Evolutionary conservation across 2,888 invertebrate genomes (phyloP).

Genomic region (Drymonia ruficornis): DNA sequence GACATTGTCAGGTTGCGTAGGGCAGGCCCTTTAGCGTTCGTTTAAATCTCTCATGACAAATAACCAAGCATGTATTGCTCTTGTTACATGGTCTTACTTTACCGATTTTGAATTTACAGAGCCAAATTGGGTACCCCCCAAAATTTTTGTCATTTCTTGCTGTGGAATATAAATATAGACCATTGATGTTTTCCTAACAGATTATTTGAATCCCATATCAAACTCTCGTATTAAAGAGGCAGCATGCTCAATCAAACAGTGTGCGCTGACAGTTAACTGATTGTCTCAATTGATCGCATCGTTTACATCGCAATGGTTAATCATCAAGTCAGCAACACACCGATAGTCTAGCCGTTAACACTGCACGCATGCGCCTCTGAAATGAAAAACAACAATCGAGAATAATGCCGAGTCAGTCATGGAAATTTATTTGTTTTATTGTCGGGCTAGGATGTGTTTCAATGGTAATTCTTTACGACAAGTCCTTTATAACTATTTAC

Average conservation of each 20-base stretch:
- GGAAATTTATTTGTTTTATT: slow-evolving; percentile 73
- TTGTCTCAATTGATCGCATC: slow-evolving; percentile 58
- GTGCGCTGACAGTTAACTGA: slow-evolving; percentile 74
- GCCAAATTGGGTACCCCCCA: slow-evolving; percentile 10
- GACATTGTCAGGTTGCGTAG: slow-evolving; percentile 81
- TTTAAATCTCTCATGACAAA: slow-evolving; percentile 81
- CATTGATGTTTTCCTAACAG: slow-evolving; percentile 5
- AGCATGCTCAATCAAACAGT: slow-evolving; percentile 80
- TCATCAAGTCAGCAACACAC: slow-evolving; percentile 79
- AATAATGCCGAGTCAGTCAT: slow-evolving; percentile 84
- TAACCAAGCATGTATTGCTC: slow-evolving; percentile 82
- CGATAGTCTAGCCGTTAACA: slow-evolving; percentile 78
- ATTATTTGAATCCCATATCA: slow-evolving; percentile 1
- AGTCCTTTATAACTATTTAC: slow-evolving; percentile 7
- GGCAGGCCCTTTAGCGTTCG: slow-evolving; percentile 69
- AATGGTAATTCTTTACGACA: slow-evolving; percentile 41
- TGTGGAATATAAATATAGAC: slow-evolving; percentile 13
- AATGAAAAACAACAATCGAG: slow-evolving; percentile 80
- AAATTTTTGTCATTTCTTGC: slow-evolving; percentile 5
- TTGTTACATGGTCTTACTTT: slow-evolving; percentile 41
- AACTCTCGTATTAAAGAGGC: slow-evolving; percentile 59
- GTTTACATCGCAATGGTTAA: slow-evolving; percentile 49
- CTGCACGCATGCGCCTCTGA: slow-evolving; percentile 85
- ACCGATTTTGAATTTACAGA: slow-evolving; percentile 17
- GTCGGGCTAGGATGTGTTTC: slow-evolving; percentile 55